Percentiles rank a stretch among this genome's conserved stretches.
Conservation (phyloP, 2,888 invertebrate genomes). For the Chamaedrilus cognettii region DNA sequence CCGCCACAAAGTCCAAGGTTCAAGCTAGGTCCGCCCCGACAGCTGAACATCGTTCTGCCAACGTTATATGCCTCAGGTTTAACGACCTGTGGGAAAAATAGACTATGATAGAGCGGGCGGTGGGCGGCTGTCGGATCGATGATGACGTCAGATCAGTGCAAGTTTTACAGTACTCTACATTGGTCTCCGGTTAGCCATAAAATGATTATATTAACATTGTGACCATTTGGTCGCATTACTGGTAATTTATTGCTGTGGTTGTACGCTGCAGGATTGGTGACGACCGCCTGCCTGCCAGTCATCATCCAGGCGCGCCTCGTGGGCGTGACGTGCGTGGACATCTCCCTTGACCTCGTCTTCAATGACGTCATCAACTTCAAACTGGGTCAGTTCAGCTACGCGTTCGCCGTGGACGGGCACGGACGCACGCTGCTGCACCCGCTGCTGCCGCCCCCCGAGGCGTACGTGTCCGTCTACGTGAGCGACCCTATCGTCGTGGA, state of each 20-base stretch:
- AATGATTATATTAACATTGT: too few relatives aligned
- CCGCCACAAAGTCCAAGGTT: too few relatives aligned
- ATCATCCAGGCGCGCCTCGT: neutral
- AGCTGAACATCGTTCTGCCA: too few relatives aligned
- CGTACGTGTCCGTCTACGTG: neutral
- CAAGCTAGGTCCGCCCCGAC: too few relatives aligned
- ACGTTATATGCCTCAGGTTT: too few relatives aligned
- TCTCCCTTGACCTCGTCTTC: conserved; percentile 5
- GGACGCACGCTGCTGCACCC: conserved; percentile 5
- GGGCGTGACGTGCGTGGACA: conserved; percentile 11
- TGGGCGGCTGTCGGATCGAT: too few relatives aligned
- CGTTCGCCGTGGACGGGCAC: conserved; percentile 1
- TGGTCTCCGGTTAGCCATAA: too few relatives aligned
- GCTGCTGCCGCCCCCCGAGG: neutral
- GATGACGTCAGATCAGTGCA: too few relatives aligned
- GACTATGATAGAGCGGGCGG: too few relatives aligned
- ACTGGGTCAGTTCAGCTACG: conserved; percentile 4
- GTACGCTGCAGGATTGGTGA: neutral
- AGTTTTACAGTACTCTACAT: too few relatives aligned
- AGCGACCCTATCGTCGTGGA: conserved; percentile 1
- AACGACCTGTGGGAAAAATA: too few relatives aligned
- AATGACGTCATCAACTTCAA: conserved; percentile 15
- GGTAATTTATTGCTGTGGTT: neutral
- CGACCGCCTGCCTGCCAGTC: conserved; percentile 11
- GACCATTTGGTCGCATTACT: too few relatives aligned